Evolutionary conservation across 2,113 vertebrate species (phyloP).

Genomic region (Ochotona princeps): DNA sequence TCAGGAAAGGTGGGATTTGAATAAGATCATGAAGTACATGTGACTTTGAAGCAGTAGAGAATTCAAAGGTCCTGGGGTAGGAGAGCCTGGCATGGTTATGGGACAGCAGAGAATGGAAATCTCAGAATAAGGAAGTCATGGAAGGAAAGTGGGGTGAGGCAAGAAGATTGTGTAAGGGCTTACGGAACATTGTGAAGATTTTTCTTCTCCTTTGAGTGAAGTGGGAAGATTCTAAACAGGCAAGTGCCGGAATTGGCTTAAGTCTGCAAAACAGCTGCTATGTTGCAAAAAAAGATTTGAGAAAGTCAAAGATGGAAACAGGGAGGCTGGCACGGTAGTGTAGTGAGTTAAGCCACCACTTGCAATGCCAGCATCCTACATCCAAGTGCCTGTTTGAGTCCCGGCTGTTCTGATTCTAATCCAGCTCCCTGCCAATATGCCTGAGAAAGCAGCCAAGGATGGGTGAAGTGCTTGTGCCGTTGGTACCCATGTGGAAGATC

Average conservation of each 20-base stretch:
- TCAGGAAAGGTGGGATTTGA: not conserved
- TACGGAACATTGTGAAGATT: not conserved
- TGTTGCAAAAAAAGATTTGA: slow-evolving; percentile 43
- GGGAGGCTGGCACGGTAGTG: no score
- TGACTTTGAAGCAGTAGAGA: not conserved
- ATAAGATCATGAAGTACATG: not conserved
- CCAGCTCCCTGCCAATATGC: no score
- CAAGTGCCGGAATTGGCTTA: not conserved
- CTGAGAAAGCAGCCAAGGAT: no score
- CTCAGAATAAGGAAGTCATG: not conserved
- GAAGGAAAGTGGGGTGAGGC: not conserved
- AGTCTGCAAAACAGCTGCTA: not conserved
- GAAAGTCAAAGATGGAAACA: not conserved
- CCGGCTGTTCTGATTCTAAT: no score
- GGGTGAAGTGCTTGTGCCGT: no score
- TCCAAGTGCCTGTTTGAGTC: no score
- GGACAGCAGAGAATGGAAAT: not conserved
- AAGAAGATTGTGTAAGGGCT: not conserved
- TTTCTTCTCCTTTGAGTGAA: slow-evolving; percentile 8
- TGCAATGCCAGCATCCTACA: no score
- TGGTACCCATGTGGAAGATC: no score
- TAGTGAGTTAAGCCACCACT: no score
- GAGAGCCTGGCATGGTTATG: not conserved
- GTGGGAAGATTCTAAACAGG: slow-evolving; percentile 3
- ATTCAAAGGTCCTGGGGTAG: not conserved